Percentiles rank a stretch among this genome's conserved stretches.
These are phyloP conservation scores for Agrenia bidenticulata DNA, from an alignment of 2,888 invertebrate genomes.

Conservation along the genomic window DNA sequence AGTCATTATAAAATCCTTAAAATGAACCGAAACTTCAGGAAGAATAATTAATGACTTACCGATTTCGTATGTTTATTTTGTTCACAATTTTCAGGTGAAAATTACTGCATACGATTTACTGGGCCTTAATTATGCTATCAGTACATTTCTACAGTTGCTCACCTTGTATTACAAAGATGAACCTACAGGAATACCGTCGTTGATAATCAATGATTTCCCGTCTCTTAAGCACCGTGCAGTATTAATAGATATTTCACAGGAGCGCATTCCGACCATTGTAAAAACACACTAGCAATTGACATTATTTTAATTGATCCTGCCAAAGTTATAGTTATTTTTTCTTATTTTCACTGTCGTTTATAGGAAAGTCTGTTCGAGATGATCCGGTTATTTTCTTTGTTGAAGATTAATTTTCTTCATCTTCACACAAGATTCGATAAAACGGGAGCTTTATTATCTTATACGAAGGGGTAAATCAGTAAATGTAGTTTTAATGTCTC, in stretches of 20 bases:
- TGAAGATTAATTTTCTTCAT: slow-evolving; percentile 62
- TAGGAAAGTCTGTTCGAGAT: slow-evolving; percentile 61
- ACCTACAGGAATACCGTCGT: slow-evolving; percentile 56
- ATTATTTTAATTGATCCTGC: slow-evolving; percentile 1
- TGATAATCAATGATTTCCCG: slow-evolving; percentile 64
- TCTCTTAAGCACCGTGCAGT: slow-evolving; percentile 62
- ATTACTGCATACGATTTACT: slow-evolving; percentile 62
- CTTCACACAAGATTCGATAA: slow-evolving; percentile 58
- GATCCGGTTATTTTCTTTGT: slow-evolving; percentile 60
- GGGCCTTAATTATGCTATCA: slow-evolving; percentile 63
- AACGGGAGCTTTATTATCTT: slow-evolving; percentile 58
- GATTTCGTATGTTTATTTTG: not conserved
- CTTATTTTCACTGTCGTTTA: not conserved
- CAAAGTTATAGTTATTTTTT: not conserved
- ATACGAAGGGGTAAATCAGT: slow-evolving; percentile 57
- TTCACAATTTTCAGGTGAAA: slow-evolving; percentile 56
- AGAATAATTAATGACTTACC: no score
- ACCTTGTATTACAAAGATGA: slow-evolving; percentile 57
- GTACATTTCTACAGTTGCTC: slow-evolving; percentile 62
- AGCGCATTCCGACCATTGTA: slow-evolving; percentile 61
- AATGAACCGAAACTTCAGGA: not conserved
- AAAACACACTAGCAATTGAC: not conserved
- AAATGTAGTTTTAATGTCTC: not conserved
- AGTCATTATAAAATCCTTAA: slow-evolving; percentile 11
- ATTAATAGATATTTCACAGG: slow-evolving; percentile 63